Conservation (phyloP, 2,797 vertebrate species). For the Cyclopterus lumpus region DNA sequence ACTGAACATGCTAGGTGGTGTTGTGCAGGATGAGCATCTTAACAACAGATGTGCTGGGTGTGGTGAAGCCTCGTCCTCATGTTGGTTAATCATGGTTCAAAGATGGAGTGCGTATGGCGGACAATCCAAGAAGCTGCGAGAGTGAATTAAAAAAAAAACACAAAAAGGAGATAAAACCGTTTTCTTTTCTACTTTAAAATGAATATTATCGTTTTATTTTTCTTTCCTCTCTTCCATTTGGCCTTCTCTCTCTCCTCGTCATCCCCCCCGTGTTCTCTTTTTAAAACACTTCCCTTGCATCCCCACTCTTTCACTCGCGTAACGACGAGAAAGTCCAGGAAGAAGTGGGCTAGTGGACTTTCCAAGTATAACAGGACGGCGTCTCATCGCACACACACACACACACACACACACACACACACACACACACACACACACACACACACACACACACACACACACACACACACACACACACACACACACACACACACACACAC, state of each 20-base stretch:
- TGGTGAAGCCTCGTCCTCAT: background rate
- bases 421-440: background rate
- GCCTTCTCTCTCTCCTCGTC: background rate
- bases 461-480: background rate
- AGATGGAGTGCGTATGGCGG: background rate
- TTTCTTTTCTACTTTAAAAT: background rate
- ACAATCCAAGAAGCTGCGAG: background rate
- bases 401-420: background rate
- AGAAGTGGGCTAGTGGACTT: slow-evolving; percentile 37
- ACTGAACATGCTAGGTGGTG: slow-evolving; percentile 10
- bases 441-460: background rate
- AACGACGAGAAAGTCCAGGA: background rate
- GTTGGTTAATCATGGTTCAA: slow-evolving; percentile 17
- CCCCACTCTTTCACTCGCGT: background rate
- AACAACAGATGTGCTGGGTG: slow-evolving; percentile 54
- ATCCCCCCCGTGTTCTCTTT: background rate
- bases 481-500: background rate
- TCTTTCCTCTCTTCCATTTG: background rate
- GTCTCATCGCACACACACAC: background rate
- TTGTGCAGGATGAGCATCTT: slow-evolving; percentile 26
- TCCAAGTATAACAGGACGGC: slow-evolving; percentile 7
- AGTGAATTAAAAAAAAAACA: background rate
- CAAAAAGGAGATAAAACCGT: background rate
- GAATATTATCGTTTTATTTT: background rate
- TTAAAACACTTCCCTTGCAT: background rate